Percentiles rank a stretch among this genome's conserved stretches.
Evolutionary conservation across 2,113 vertebrate species (phyloP).

Genomic region (Pelodiscus sinensis): DNA sequence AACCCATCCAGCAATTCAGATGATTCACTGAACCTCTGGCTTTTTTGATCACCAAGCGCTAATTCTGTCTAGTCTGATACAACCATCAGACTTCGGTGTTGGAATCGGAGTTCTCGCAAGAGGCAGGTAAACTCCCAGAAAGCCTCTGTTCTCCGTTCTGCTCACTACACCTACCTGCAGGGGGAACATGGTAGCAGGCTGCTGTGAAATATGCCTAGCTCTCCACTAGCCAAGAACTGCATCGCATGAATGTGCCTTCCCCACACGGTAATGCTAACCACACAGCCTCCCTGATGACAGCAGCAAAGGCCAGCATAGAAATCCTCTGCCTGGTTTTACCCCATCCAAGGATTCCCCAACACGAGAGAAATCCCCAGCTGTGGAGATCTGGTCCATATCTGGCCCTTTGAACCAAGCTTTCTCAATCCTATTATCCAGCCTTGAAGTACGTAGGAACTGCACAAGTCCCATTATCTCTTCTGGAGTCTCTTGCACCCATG

Average conservation of each 20-base stretch:
- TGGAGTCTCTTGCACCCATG: neutral
- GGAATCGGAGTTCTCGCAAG: constrained; percentile 2
- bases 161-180: rapidly evolving
- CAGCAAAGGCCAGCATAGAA: neutral
- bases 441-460: neutral
- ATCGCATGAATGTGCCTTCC: neutral
- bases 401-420: neutral
- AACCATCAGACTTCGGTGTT: constrained; percentile 1
- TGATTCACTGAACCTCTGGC: neutral
- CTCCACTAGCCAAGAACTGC: rapidly evolving
- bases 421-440: neutral
- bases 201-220: neutral
- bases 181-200: neutral
- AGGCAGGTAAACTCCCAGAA: neutral
- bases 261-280: neutral
- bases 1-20: neutral
- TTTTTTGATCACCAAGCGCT: neutral
- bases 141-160: neutral
- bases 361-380: neutral
- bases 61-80: neutral
- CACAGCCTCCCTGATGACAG: neutral
- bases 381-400: neutral
- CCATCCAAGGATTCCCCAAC: neutral
- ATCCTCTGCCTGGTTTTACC: neutral
- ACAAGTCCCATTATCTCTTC: neutral